These are phyloP conservation scores for Dendrolimus houi DNA, from an alignment of 2,888 invertebrate species.

Conservation along the genomic window DNA sequence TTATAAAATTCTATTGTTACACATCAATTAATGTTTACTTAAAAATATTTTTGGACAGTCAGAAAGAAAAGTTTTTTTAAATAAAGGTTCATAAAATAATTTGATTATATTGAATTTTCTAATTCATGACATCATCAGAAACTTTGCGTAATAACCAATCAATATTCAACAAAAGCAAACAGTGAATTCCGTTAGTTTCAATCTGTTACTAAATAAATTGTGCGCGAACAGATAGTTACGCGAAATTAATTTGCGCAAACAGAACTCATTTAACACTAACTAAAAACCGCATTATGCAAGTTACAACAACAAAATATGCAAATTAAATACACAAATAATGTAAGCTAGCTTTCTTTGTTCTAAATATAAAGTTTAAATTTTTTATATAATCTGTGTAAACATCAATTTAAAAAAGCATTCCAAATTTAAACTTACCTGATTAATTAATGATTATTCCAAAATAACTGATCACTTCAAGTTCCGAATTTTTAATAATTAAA, in stretches of 20 bases:
- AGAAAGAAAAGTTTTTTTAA: too few species aligned
- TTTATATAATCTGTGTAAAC: not conserved
- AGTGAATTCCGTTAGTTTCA: slow-evolving; percentile 1
- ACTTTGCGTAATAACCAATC: not conserved
- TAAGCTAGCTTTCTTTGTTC: slow-evolving; percentile 16
- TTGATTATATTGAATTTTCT: too few species aligned
- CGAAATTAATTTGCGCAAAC: slow-evolving; percentile 1
- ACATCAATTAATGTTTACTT: too few species aligned
- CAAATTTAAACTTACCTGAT: slow-evolving; percentile 26
- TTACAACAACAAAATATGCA: slow-evolving; percentile 11
- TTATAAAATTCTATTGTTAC: too few species aligned
- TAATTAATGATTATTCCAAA: slow-evolving; percentile 35
- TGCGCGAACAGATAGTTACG: slow-evolving; percentile 16
- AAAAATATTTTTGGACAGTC: too few species aligned
- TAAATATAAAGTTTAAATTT: not conserved
- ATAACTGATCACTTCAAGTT: slow-evolving; percentile 31
- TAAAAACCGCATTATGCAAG: slow-evolving; percentile 17
- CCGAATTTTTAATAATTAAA: slow-evolving; percentile 37
- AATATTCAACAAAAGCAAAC: not conserved
- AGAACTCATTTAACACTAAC: not conserved
- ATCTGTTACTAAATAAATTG: slow-evolving; percentile 10
- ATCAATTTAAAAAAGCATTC: not conserved
- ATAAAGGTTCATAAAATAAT: too few species aligned
- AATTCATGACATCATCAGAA: too few species aligned
- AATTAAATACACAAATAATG: slow-evolving; percentile 1